Evolutionary conservation across 2,797 vertebrate species (phyloP).

Genomic region (Ctenopoma kingsleyae): DNA sequence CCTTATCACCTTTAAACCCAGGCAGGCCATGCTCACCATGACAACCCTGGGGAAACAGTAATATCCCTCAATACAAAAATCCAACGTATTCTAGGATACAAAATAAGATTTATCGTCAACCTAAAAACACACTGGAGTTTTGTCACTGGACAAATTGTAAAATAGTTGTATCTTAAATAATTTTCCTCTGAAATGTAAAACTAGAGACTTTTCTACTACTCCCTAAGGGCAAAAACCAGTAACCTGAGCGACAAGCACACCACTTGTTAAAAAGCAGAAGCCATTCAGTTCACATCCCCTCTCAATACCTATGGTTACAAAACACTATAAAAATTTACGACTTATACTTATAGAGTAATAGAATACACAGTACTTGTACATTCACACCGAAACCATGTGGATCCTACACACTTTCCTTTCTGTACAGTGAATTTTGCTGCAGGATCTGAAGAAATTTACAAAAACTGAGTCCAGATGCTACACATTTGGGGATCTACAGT

Average conservation of each 20-base stretch:
- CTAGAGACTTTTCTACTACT: neutral
- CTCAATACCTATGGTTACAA: constrained; percentile 6
- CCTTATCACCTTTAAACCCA: constrained; percentile 92
- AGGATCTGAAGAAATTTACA: too few relatives aligned
- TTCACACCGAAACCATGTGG: too few relatives aligned
- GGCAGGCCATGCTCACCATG: constrained; percentile 82
- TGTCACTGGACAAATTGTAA: constrained; percentile 5
- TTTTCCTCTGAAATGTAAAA: neutral
- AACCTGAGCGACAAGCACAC: constrained; percentile 1
- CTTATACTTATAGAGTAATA: neutral
- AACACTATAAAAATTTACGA: neutral
- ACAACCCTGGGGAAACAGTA: constrained; percentile 84
- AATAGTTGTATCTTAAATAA: neutral
- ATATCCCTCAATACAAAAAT: constrained; percentile 27
- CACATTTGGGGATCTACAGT: neutral
- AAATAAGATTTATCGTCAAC: neutral
- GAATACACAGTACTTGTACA: neutral
- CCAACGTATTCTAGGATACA: neutral
- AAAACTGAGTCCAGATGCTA: neutral
- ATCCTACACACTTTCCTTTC: too few relatives aligned
- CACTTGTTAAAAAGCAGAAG: constrained; percentile 17
- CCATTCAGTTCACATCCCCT: neutral
- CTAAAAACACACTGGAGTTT: neutral
- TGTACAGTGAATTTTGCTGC: too few relatives aligned
- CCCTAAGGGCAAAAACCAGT: neutral